Percentiles rank a stretch among this genome's conserved stretches.
phyloP scores from a whole-genome alignment of 2,797 vertebrate genomes.

The Acridotheres tristis region DNA sequence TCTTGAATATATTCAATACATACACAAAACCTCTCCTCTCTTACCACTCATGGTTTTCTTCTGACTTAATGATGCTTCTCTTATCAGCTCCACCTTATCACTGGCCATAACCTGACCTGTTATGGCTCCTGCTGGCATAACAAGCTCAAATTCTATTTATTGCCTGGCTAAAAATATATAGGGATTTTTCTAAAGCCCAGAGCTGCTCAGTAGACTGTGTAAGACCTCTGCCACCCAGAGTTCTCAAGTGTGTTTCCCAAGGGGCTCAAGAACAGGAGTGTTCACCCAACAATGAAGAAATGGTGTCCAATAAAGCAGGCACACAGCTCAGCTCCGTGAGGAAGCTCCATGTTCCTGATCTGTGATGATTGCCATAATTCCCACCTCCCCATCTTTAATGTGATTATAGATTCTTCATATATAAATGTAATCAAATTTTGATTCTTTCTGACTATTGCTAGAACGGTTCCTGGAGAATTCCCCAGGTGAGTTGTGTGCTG shows the following conservation, averaged over 20 bases:
- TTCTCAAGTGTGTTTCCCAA: background rate
- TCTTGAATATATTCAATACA: background rate
- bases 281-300: background rate
- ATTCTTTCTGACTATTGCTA: background rate
- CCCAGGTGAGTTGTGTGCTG: background rate
- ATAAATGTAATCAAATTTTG: background rate
- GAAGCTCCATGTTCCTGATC: background rate
- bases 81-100: background rate
- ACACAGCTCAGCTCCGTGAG: background rate
- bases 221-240: background rate
- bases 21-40: background rate
- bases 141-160: background rate
- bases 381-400: background rate
- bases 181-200: background rate
- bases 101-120: background rate
- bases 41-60: background rate
- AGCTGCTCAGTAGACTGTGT: background rate
- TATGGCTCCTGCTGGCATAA: background rate
- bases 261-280: background rate
- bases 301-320: background rate
- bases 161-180: background rate
- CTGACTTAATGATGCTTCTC: background rate
- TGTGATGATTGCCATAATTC: accelerated
- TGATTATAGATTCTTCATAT: background rate
- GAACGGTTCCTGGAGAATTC: background rate